phyloP scores from a whole-genome alignment of 2,113 vertebrate species.

The Antechinus flavipes region DNA sequence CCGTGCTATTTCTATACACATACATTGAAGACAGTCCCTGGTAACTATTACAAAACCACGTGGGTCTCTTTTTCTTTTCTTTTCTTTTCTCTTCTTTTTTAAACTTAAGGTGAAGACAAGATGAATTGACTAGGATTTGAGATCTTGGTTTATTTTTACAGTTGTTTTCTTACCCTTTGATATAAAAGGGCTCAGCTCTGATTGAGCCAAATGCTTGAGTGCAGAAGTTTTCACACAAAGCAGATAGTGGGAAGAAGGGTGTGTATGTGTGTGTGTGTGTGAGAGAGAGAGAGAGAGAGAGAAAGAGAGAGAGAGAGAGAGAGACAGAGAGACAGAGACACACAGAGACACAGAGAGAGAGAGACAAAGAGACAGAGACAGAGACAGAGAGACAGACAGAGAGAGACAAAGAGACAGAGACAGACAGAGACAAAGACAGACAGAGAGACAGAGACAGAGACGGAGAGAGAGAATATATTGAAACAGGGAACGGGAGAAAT shows the following conservation, averaged over 20 bases:
- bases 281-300: background rate
- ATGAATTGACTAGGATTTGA: conserved; percentile 61
- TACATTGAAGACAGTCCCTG: conserved; percentile 51
- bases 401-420: background rate
- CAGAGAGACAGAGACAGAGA: background rate
- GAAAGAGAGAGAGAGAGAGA: background rate
- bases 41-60: conserved; percentile 61
- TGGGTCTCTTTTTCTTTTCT: conserved; percentile 41
- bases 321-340: background rate
- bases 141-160: conserved; percentile 67
- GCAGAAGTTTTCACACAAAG: background rate
- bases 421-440: background rate
- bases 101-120: conserved; percentile 65
- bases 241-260: background rate
- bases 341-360: background rate
- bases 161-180: conserved; percentile 51
- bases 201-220: background rate
- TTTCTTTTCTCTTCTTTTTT: conserved; percentile 43
- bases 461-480: background rate
- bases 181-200: conserved; percentile 57
- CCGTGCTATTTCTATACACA: conserved; percentile 39
- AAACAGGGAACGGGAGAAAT: background rate
- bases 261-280: background rate
- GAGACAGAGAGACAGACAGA: background rate
- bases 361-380: background rate